Evolutionary conservation across 1,140 invertebrate species (phyloP), one percentile per base, ranked within the genome.

Genomic region (Procambarus virginalis): DNA sequence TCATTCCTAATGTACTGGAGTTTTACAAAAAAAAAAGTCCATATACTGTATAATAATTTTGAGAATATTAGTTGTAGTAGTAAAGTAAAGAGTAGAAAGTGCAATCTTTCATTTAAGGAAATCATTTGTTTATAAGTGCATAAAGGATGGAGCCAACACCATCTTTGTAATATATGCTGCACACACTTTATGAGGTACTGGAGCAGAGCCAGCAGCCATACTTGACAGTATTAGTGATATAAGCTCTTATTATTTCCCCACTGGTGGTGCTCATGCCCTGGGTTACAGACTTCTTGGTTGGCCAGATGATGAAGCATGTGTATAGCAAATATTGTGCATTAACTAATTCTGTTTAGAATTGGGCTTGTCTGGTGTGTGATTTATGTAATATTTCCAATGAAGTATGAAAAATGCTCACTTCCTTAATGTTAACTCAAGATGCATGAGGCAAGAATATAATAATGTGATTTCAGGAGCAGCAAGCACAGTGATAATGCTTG

Each of bases 391-490:
- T 70, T 68, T 20, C 14, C 68, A 73, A 2, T 73, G 10, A 10
- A 73, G 22, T 73, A 73, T 73, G 68, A 73, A 73, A 73, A 73
- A 73, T 84, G 82, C 64, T 76, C 75, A 85, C 73, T 76, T 73
- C 73, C 48, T 48, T 14, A 58, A 70, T 76, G 84, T 85, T 75
- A 46, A 76, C 34, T 64, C 55, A 34, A 75, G 64, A 79, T 80
- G 85, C 85, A 86, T 86, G 85, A 68, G n/a, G 80, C 55, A 80
- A 86, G 70, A 76, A 76, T 76, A 86, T 78, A 8, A 86, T 86
- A 86, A 78, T 86, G 84, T 86, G 75, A 48, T 86, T 86, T 86
- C 75, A 86, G 60, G 84, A 77, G 73, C 22, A 70, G 48, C 5
- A 81, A 73, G 86, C 78, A 81, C 78, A 81, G 60, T 82, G 86